Evolutionary conservation across 2,797 vertebrate genomes (phyloP).

Genomic region (Propithecus perrieri): DNA sequence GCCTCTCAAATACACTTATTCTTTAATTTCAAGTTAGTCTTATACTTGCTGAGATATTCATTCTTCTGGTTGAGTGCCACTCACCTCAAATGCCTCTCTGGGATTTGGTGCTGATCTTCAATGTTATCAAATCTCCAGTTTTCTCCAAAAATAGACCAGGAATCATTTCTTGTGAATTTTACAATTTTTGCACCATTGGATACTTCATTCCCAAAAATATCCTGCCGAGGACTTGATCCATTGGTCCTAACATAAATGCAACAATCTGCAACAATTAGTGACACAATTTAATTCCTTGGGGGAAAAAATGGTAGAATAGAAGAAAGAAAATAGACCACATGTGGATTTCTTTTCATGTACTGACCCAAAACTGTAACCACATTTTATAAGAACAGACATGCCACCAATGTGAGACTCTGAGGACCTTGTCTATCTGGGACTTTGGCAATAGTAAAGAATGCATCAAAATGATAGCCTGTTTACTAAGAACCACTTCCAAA

Average conservation of each 20-base stretch:
- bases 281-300: background rate
- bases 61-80: background rate
- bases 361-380: background rate
- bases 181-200: background rate
- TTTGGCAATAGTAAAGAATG: background rate
- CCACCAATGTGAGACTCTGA: background rate
- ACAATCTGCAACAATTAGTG: constrained; percentile 14
- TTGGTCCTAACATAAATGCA: background rate
- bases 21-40: background rate
- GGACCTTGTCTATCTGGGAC: background rate
- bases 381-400: background rate
- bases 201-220: background rate
- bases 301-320: background rate
- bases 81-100: background rate
- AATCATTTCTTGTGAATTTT: background rate
- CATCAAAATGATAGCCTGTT: background rate
- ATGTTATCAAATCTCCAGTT: background rate
- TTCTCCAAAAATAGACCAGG: background rate
- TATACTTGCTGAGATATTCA: background rate
- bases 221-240: background rate
- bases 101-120: background rate
- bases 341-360: background rate
- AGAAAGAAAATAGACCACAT: background rate
- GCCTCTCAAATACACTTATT: background rate
- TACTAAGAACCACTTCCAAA: constrained; percentile 2